These are phyloP conservation scores for Proterorhinus semilunaris DNA, from an alignment of 2,113 vertebrate genomes.

Conservation along the genomic window DNA sequence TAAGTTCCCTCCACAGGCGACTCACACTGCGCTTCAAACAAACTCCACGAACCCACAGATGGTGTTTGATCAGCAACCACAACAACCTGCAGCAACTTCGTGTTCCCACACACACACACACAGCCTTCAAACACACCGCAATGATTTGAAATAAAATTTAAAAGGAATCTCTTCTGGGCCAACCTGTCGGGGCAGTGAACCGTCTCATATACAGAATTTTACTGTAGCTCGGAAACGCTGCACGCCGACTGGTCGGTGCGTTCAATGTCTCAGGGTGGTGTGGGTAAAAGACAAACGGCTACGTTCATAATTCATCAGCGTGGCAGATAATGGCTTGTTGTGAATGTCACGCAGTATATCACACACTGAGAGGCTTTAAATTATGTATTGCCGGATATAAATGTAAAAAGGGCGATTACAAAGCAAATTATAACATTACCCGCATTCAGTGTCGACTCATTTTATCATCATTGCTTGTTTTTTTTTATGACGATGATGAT, in stretches of 20 bases:
- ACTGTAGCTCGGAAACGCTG: neutral
- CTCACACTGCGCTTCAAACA: constrained; percentile 17
- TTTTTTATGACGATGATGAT: too few relatives aligned
- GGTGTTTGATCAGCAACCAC: constrained; percentile 45
- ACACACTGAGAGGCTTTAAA: neutral
- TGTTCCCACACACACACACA: constrained; percentile 3
- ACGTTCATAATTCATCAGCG: neutral
- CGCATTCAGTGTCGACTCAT: too few relatives aligned
- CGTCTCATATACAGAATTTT: too few relatives aligned
- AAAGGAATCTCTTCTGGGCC: neutral
- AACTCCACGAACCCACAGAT: constrained; percentile 46
- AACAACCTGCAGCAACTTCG: constrained; percentile 43
- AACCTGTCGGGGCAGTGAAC: too few relatives aligned
- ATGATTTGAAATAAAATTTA: neutral
- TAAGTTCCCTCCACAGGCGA: constrained; percentile 4
- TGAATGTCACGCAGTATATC: neutral
- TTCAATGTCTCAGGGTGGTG: neutral
- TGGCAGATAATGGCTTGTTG: neutral
- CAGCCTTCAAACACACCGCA: neutral
- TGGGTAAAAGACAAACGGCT: neutral
- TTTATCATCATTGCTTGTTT: too few relatives aligned
- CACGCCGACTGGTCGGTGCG: neutral
- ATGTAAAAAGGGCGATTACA: neutral
- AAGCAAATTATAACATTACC: neutral
- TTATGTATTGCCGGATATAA: neutral